Conservation (phyloP, 2,888 invertebrate genomes). For the Yponomeuta plumbellus region DNA sequence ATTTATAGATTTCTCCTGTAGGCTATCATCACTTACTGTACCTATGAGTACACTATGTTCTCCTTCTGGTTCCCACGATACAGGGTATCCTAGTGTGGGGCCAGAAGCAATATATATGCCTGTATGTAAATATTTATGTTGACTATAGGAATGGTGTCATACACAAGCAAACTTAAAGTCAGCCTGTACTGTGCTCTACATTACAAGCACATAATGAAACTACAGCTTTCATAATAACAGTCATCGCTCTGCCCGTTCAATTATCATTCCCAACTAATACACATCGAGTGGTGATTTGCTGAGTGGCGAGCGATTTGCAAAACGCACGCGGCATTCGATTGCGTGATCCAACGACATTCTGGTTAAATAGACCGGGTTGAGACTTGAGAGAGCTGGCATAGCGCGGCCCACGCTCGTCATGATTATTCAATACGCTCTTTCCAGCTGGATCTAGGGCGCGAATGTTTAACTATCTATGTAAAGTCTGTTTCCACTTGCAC, state of each 20-base stretch:
- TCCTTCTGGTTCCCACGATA: too few species aligned
- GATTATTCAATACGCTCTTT: constrained; percentile 67
- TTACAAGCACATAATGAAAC: not conserved
- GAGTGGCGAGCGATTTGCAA: not conserved
- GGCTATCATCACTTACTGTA: too few species aligned
- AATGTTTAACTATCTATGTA: constrained; percentile 1
- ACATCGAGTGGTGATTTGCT: not conserved
- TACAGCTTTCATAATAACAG: not conserved
- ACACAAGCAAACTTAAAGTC: not conserved
- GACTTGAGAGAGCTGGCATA: not conserved
- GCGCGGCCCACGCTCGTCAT: constrained; percentile 44
- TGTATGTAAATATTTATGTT: too few species aligned
- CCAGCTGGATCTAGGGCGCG: constrained; percentile 47
- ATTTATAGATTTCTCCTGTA: too few species aligned
- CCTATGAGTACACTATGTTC: too few species aligned
- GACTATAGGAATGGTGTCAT: too few species aligned
- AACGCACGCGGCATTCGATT: not conserved
- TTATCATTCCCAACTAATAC: constrained; percentile 1
- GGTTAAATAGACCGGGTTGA: constrained; percentile 1
- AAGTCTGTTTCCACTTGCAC: not conserved
- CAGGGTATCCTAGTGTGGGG: too few species aligned
- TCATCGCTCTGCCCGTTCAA: not conserved
- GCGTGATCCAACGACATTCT: constrained; percentile 1
- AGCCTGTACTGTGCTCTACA: not conserved
- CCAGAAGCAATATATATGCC: too few species aligned